Evolutionary conservation across 2,888 invertebrate genomes (phyloP).

Genomic region (Oasisia sp.): DNA sequence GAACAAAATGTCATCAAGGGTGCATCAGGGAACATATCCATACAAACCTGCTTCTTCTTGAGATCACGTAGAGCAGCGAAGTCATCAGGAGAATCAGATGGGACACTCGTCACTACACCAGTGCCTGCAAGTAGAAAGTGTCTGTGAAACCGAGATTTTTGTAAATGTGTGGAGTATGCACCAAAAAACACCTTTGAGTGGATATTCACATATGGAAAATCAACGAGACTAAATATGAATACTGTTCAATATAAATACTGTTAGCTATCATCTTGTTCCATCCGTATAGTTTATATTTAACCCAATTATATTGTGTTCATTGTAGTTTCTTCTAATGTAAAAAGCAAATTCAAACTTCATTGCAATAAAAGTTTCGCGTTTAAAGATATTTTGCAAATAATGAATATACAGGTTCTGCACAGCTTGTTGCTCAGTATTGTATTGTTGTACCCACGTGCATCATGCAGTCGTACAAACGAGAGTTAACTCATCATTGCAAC

Average conservation of each 20-base stretch:
- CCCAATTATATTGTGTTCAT: no score
- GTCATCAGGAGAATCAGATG: slow-evolving; percentile 98
- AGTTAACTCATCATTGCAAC: not conserved
- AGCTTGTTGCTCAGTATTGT: not conserved
- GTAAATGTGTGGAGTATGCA: not conserved
- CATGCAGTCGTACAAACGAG: not conserved
- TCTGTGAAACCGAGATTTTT: not conserved
- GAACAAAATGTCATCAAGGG: no score
- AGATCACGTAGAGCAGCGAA: slow-evolving; percentile 94
- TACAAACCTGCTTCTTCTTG: slow-evolving; percentile 80
- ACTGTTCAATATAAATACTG: no score
- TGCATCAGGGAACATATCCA: not conserved
- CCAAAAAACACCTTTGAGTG: not conserved
- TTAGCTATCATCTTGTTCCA: no score
- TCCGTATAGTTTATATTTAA: no score
- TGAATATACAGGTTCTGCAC: not conserved
- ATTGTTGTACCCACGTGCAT: not conserved
- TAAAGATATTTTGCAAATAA: no score
- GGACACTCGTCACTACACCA: slow-evolving; percentile 96
- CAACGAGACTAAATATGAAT: no score
- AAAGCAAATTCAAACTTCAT: no score
- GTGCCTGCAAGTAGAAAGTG: slow-evolving; percentile 73
- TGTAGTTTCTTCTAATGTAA: no score
- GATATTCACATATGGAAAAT: not conserved
- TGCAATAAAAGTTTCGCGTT: no score